Base-by-base conservation (phyloP, 2,113 vertebrate genomes). In the Zosterops borbonicus region DNA sequence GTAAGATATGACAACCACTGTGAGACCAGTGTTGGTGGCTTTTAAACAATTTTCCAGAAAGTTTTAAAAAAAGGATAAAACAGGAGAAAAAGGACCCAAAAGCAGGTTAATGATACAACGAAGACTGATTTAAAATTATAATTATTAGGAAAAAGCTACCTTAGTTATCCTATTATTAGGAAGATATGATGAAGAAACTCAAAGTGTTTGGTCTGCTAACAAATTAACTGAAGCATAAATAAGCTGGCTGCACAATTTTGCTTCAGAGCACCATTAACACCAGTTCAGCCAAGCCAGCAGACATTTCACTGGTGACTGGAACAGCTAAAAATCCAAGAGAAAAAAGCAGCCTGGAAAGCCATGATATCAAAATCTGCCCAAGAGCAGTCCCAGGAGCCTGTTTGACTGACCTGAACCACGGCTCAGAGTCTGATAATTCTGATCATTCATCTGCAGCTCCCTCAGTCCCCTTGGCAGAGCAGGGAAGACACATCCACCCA, bases 11-110 rank as follows among this genome's bases (percentile, higher is more conserved):
- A 47, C 46, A 74, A 53, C 19, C 35, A 19, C 3, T 47, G 31
- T 17, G 71, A 89, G 62, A 53, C 9, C 5, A 8, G 0, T 5
- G 11, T 47, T 0, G 1, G 73, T 16, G 11, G 2, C 5, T 25
- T 59, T 59, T 11, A 11, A 24, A 46, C 29, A 60, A 14, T n/a
- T 50, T 33, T 53, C 15, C 42, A 74, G 65, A 52, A 71, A 81
- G 67, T 11, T 75, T 13, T 52, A 28, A 39, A 33, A 25, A 8
- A 53, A 63, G 47, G 44, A n/a, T 16, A 39, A 42, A 69, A 19
- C 5, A 42, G 12, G 5, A 64, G 24, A 16, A 60, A 84, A 76
- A 78, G 6, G 23, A 85, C 35, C 8, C 23, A 31, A 71, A 73
- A 65, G 25, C 39, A 58, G 35, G 33, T 50, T 85, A 83, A 70